Conservation (phyloP, 2,888 invertebrate species). For the Philereme transversata region DNA sequence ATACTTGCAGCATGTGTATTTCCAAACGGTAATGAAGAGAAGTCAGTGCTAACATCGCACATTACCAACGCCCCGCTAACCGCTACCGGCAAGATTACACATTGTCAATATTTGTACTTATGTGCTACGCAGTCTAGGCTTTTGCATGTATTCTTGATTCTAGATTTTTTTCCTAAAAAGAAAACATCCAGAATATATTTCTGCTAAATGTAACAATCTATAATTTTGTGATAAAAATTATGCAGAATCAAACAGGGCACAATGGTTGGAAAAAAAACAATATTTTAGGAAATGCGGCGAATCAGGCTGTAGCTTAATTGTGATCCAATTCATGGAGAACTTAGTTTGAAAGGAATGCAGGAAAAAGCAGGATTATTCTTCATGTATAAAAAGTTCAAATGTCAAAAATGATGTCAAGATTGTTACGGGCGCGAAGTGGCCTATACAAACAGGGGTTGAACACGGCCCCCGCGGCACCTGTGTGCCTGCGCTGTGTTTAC, state of each 20-base stretch:
- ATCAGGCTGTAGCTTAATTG: too few relatives aligned
- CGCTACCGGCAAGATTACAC: slow-evolving; percentile 73
- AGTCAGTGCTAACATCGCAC: slow-evolving; percentile 66
- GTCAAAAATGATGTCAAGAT: slow-evolving; percentile 54
- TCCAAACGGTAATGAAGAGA: slow-evolving; percentile 74
- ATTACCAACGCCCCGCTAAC: slow-evolving; percentile 76
- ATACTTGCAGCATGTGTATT: slow-evolving; percentile 48
- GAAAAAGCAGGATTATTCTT: background rate
- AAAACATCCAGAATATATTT: too few relatives aligned
- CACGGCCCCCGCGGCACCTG: slow-evolving; percentile 67
- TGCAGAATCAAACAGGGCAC: too few relatives aligned
- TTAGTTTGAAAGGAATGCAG: background rate
- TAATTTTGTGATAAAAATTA: too few relatives aligned
- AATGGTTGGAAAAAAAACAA: too few relatives aligned
- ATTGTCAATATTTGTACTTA: slow-evolving; percentile 76
- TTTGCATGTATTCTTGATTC: too few relatives aligned
- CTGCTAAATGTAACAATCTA: too few relatives aligned
- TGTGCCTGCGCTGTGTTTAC: slow-evolving; percentile 64
- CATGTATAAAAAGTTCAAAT: slow-evolving; percentile 49
- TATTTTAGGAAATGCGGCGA: too few relatives aligned
- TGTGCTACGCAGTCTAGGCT: slow-evolving; percentile 6
- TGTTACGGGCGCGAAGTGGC: slow-evolving; percentile 59
- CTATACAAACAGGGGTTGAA: slow-evolving; percentile 65
- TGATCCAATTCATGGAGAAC: too few relatives aligned
- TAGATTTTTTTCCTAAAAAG: too few relatives aligned